Base-by-base conservation (phyloP, 2,888 invertebrate species). In the Pandemis heparana region DNA sequence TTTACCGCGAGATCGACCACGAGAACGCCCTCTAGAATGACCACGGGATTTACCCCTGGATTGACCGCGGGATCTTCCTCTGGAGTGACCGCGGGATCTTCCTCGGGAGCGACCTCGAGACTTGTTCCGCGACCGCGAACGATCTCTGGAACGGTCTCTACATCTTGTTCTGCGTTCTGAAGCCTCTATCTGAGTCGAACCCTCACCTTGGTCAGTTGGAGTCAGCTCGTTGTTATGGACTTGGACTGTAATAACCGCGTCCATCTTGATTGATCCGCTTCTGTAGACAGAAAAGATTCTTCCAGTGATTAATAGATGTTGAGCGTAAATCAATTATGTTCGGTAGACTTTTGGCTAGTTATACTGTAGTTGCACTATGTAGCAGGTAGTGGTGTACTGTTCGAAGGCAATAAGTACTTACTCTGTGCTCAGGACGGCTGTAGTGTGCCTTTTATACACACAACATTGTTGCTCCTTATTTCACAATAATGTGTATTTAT, bases 401-500 rank as follows among this genome's bases (percentile, higher is more conserved):
- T 12, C 23, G 56, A 56, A 18, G 18, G 12, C 56, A 23, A 12
- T 8, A 56, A 23, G 56, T 23, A 56, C 56, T 56, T 23, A 56
- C 56, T 56, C 23, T 56, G 56, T 12, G 23, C 10, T 5, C 16
- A 10, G 23, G 56, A 56, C 56, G 56, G 5, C 23, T 23, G 56
- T 56, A 16, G 14, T 9, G 14, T 39, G 56, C 16, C 39, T 53
- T 70, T 66, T 74, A 75, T 69, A 69, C 18, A n/a, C n/a, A 48
- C n/a, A 14, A 32, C 48, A 60, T 46, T 14, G 51, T 79, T 79
- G 68, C 70, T 61, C 64, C 69, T 66, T 64, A 75, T 77, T 78
- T 67, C 64, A 60, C 62, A 64, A 67, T 65, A 74, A 77, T 78
- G 70, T 71, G 67, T 59, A 72, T 79, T 72, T 43, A 43, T 43